These are phyloP conservation scores for Craterocephalus amniculus DNA, from an alignment of 2,797 vertebrate genomes.

Conservation along the genomic window DNA sequence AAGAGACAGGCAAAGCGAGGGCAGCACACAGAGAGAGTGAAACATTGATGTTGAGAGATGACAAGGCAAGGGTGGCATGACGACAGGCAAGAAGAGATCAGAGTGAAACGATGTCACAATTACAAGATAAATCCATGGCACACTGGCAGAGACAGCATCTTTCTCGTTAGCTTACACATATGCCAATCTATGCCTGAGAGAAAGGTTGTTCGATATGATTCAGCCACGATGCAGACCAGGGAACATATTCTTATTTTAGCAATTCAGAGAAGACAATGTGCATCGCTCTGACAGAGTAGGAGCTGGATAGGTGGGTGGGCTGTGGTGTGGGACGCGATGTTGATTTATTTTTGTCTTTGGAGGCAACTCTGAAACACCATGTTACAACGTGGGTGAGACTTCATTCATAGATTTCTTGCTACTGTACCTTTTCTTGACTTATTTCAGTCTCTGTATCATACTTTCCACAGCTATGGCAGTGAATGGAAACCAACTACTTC, in stretches of 20 bases:
- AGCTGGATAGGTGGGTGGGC: conserved; percentile 67
- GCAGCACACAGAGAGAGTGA: conserved; percentile 7
- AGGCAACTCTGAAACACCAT: conserved; percentile 55
- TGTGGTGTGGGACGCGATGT: conserved; percentile 57
- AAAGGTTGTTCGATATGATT: conserved; percentile 23
- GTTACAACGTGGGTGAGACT: conserved; percentile 62
- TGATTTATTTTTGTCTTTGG: conserved; percentile 68
- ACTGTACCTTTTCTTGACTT: conserved; percentile 43
- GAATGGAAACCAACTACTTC: conserved; percentile 22
- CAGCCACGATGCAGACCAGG: conserved; percentile 6
- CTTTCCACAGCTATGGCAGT: conserved; percentile 14
- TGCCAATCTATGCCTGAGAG: conserved; percentile 1
- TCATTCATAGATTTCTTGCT: conserved; percentile 74
- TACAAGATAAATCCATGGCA: neutral
- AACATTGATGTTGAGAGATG: neutral
- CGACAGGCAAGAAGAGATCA: conserved; percentile 18
- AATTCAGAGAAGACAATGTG: conserved; percentile 6
- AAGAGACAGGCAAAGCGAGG: conserved; percentile 11
- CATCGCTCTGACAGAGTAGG: conserved; percentile 19
- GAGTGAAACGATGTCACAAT: conserved; percentile 15
- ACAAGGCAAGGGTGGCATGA: conserved; percentile 10
- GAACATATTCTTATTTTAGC: neutral
- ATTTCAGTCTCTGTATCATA: conserved; percentile 26
- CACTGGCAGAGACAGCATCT: neutral
- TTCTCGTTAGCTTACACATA: conserved; percentile 8